Conservation (phyloP, 2,888 invertebrate genomes). For the Hypsopygia costalis region DNA sequence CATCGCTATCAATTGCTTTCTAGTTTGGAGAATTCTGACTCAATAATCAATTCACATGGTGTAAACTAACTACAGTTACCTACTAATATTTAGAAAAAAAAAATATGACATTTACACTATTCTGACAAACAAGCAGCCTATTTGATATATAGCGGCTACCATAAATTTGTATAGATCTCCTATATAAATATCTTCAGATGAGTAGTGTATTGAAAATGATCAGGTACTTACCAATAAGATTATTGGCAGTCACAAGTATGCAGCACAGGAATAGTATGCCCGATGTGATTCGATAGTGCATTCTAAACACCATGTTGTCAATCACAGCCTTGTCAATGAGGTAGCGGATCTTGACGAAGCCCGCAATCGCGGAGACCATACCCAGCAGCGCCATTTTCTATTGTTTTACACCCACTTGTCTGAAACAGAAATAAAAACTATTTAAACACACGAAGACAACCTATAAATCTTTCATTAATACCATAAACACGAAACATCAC, state of each 20-base stretch:
- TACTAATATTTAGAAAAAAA: too few relatives aligned
- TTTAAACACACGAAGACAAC: conserved; percentile 7
- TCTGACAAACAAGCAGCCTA: too few relatives aligned
- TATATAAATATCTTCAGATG: too few relatives aligned
- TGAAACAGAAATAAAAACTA: conserved; percentile 35
- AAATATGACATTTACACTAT: too few relatives aligned
- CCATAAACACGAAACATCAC: conserved; percentile 24
- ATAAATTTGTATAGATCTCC: conserved; percentile 1
- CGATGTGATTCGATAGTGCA: conserved; percentile 93
- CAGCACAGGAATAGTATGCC: conserved; percentile 92
- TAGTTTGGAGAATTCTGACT: conserved; percentile 10
- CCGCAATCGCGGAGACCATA: conserved; percentile 93
- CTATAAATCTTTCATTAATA: neutral
- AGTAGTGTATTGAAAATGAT: too few relatives aligned
- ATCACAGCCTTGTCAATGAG: conserved; percentile 93
- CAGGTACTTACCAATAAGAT: conserved; percentile 91
- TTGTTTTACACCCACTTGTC: conserved; percentile 46
- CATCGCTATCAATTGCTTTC: conserved; percentile 1
- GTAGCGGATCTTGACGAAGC: conserved; percentile 94
- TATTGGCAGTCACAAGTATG: conserved; percentile 93
- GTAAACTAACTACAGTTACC: conserved; percentile 10
- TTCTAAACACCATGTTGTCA: conserved; percentile 94
- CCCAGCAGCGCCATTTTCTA: conserved; percentile 88
- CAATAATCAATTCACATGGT: conserved; percentile 9
- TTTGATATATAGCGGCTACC: neutral